These are phyloP conservation scores for Taenioides sp. DNA, from an alignment of 2,797 vertebrate species.

Conservation along the genomic window DNA sequence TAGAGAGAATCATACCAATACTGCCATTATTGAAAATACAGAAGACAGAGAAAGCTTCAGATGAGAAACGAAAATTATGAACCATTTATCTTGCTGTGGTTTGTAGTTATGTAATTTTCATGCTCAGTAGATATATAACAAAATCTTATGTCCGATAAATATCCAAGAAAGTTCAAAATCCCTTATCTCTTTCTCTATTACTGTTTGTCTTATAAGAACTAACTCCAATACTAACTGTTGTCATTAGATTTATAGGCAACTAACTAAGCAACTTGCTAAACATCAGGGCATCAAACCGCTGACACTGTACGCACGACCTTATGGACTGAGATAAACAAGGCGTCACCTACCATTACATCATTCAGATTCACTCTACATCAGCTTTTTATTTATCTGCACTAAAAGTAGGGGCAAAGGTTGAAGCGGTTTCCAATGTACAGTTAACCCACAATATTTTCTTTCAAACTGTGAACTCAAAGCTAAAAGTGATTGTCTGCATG, in stretches of 20 bases:
- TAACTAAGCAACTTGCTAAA: conserved; percentile 19
- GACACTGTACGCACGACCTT: conserved; percentile 34
- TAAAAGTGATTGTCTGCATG: conserved; percentile 44
- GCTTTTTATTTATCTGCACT: conserved; percentile 44
- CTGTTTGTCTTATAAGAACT: conserved; percentile 44
- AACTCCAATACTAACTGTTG: conserved; percentile 6
- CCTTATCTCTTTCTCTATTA: conserved; percentile 1
- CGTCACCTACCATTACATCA: conserved; percentile 49
- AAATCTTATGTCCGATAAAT: conserved; percentile 18
- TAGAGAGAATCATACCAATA: conserved; percentile 1
- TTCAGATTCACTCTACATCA: conserved; percentile 38
- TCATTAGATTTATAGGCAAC: too few species aligned
- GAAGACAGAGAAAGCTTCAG: conserved; percentile 28
- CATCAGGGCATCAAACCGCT: conserved; percentile 31
- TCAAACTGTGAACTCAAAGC: conserved; percentile 22
- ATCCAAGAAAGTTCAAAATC: too few species aligned
- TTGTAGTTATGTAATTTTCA: neutral
- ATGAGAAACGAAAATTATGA: conserved; percentile 17
- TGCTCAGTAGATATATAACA: conserved; percentile 29
- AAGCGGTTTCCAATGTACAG: conserved; percentile 34
- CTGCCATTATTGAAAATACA: conserved; percentile 28
- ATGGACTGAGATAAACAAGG: conserved; percentile 39
- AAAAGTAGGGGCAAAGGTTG: conserved; percentile 54
- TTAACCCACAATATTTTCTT: conserved; percentile 13
- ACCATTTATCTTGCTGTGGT: neutral